phyloP scores from a whole-genome alignment of 2,888 invertebrate genomes.

The Gymnocheta viridis region DNA sequence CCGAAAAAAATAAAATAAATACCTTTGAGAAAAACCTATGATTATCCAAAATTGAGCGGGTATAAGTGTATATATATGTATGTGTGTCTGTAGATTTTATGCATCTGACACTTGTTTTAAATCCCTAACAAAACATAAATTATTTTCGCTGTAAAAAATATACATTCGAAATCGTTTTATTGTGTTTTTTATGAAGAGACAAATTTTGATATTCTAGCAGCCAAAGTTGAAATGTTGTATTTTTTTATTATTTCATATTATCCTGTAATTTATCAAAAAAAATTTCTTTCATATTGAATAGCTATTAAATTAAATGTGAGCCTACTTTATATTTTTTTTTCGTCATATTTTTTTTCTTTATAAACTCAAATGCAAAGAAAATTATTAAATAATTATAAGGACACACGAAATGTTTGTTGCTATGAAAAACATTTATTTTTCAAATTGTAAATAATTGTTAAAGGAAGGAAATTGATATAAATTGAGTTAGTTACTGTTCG shows the following conservation, averaged over 20 bases:
- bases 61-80: neutral
- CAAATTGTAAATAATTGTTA: conserved; percentile 60
- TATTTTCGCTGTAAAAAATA: conserved; percentile 59
- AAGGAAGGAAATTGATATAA: conserved; percentile 65
- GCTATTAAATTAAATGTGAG: conserved; percentile 61
- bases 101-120: conserved; percentile 65
- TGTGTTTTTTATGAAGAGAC: neutral
- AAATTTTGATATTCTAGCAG: neutral
- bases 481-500: conserved; percentile 48
- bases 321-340: neutral
- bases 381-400: neutral
- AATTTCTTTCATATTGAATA: conserved; percentile 57
- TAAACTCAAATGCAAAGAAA: neutral
- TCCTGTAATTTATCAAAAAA: conserved; percentile 61
- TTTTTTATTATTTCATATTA: conserved; percentile 31
- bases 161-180: conserved; percentile 27
- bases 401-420: neutral
- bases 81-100: conserved; percentile 19
- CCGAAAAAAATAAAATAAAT: conserved; percentile 25
- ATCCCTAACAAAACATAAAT: conserved; percentile 63
- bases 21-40: conserved; percentile 29
- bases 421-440: conserved; percentile 37
- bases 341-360: neutral
- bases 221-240: neutral
- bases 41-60: conserved; percentile 50